Evolutionary conservation across 2,888 invertebrate species (phyloP), one percentile per base, ranked within the genome.

Genomic region (Mythimna albipuncta): DNA sequence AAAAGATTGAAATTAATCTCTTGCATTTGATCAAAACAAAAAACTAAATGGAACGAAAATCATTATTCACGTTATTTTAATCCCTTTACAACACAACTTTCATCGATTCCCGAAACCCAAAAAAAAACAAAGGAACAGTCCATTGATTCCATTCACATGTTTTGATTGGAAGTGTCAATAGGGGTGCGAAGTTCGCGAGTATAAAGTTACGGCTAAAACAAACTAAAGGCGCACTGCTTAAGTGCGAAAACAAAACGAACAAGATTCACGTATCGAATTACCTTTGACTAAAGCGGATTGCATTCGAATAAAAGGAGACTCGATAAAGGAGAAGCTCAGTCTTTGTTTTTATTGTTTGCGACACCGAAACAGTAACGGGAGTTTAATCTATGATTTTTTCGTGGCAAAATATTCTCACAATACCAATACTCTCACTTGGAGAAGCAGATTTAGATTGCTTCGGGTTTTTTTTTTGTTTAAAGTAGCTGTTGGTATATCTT

Each of bases 101-200:
- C 32, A 78, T 81, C 57, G 72, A 82, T 79, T 73, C 38, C 19
- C 41, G 16, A 72, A 81, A 77, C 64, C 21, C 41, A 32, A 57
- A 44, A 77, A 72, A 75, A 59, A 26, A 79, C 52, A 81, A 85
- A 77, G 59, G 57, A 62, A 69, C 61, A 61, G 35, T 79, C 69
- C 75, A 81, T 83, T 83, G 83, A 83, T 81, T 83, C 75, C 76
- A 83, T 85, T 83, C 78, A 89, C 89, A 91, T 95, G 94, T 96
- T 96, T 94, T 96, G 96, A 95, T 93, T 91, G 90, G 91, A 94
- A 94, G 93, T 94, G 95, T 95, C 95, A 96, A 96, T 96, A 95
- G 92, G 93, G 93, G 94, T 92, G 93, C 93, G 93, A 93, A 91
- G 91, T 87, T 89, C 89, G 88, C 87, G 89, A 88, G 94, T 94